Base-by-base conservation (phyloP, 2,797 vertebrate species). In the Pangasius djambal region DNA sequence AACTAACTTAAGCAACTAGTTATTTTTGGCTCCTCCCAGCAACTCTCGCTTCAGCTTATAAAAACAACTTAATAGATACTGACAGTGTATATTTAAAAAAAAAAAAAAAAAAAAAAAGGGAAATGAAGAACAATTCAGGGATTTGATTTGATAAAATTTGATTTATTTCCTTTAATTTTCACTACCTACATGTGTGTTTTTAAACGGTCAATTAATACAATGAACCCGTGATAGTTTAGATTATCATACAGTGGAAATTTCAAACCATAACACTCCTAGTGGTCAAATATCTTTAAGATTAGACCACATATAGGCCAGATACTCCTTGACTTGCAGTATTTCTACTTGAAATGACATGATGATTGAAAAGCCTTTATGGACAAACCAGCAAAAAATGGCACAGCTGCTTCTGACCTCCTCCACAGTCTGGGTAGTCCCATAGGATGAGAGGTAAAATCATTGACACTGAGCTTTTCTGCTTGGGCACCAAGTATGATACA, bases 361-460 rank as follows among this genome's bases (percentile, higher is more conserved):
- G 25, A 77, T 10, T 28, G 12, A 50, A 50, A 79, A 57, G 8
- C 16, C 2, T 16, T 79, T 79, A 72, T 72, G 15, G 31, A 12
- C n/a, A 65, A 48, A 83, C 79, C 59, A 63, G 52, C 34, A 28
- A 40, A 40, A 40, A 15, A 3, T 48, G 6, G 37, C 77, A 90
- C 89, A 92, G 88, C 92, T 92, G 90, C 67, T 88, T 22, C 63
- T 70, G 86, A 83, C 87, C 83, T 90, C 77, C 88, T 83, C 61
- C 61, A 55, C 22, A 79, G 44, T 52, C 63, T 55, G 63, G 31
- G 44, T 70, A 20, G 48, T 28, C 22, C 55, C 40, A 65, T 48
- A 69, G 59, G 25, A 65, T 57, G 37, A 88, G 78, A 50, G 57
- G 50, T 77, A 5, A 77, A 77, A 48, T 48, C 40, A 50, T 0